Conservation (phyloP, 2,888 invertebrate genomes). For the Lomographa bimaculata region DNA sequence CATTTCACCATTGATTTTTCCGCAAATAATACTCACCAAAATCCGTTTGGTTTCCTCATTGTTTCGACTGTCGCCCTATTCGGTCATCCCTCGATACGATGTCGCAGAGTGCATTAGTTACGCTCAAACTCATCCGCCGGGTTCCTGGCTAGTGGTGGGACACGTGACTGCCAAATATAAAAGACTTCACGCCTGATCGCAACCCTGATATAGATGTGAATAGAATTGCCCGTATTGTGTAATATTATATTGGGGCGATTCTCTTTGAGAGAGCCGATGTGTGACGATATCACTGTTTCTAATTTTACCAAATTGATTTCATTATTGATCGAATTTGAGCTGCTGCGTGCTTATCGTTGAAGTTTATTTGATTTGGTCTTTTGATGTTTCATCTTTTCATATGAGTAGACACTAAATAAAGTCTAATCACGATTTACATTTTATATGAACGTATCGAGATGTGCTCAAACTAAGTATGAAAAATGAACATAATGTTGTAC, state of each 20-base stretch:
- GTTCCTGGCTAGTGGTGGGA: conserved; percentile 73
- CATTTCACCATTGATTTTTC: conserved; percentile 79
- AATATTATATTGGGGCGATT: conserved; percentile 59
- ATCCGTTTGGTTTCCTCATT: conserved; percentile 46
- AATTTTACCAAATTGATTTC: conserved; percentile 30
- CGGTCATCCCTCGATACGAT: conserved; percentile 43
- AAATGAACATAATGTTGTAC: too few relatives aligned
- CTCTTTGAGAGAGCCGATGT: conserved; percentile 39
- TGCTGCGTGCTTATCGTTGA: conserved; percentile 5
- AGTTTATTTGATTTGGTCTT: conserved; percentile 16
- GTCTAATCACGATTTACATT: too few relatives aligned
- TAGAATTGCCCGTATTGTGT: conserved; percentile 78
- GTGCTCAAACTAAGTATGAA: too few relatives aligned
- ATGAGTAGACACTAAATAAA: too few relatives aligned
- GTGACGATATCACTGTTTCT: conserved; percentile 37
- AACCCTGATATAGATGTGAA: conserved; percentile 71
- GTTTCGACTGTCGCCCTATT: conserved; percentile 47
- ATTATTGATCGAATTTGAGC: conserved; percentile 13
- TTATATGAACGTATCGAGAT: too few relatives aligned
- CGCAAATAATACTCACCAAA: conserved; percentile 73
- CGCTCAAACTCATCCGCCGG: conserved; percentile 75
- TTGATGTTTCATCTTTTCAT: too few relatives aligned
- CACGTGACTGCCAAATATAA: conserved; percentile 79
- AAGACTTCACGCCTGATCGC: conserved; percentile 79
- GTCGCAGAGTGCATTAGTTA: conserved; percentile 79